These are phyloP conservation scores for Callorhinus ursinus DNA, from an alignment of 2,113 vertebrate species.

Conservation along the genomic window DNA sequence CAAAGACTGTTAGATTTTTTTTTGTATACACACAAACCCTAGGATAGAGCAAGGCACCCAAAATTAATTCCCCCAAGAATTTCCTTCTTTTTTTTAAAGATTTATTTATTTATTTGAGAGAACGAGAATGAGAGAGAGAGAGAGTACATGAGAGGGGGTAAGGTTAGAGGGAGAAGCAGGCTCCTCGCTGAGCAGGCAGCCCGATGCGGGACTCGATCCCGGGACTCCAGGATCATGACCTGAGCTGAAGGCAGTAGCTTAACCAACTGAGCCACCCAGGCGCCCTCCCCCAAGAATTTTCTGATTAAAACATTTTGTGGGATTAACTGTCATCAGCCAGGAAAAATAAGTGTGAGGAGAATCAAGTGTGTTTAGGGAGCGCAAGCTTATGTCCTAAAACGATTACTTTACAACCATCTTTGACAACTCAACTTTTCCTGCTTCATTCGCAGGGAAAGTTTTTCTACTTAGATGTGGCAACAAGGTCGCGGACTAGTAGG, in stretches of 20 bases:
- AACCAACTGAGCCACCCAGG: too few species aligned
- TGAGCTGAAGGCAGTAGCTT: too few species aligned
- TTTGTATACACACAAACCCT: neutral
- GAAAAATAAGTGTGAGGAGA: neutral
- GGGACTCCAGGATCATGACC: too few species aligned
- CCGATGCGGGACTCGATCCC: too few species aligned
- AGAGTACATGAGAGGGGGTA: too few species aligned
- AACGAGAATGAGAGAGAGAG: too few species aligned
- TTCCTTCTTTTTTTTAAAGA: neutral
- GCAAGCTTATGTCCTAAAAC: neutral
- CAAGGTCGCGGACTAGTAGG: neutral
- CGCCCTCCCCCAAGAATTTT: neutral
- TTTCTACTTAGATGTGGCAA: constrained; percentile 19
- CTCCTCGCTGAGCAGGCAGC: too few species aligned
- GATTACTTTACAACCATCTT: neutral
- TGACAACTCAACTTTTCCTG: neutral
- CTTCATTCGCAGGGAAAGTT: constrained; percentile 30
- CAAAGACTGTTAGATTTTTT: neutral
- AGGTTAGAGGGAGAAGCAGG: too few species aligned
- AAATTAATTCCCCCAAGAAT: neutral
- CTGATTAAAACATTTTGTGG: neutral
- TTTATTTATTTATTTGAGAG: too few species aligned
- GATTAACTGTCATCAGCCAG: neutral
- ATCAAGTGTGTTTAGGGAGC: neutral
- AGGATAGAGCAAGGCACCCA: neutral